Percentiles rank a stretch among this genome's conserved stretches.
These are phyloP conservation scores for Rallus crepitans DNA, from an alignment of 2,797 vertebrate species.

Conservation along the genomic window DNA sequence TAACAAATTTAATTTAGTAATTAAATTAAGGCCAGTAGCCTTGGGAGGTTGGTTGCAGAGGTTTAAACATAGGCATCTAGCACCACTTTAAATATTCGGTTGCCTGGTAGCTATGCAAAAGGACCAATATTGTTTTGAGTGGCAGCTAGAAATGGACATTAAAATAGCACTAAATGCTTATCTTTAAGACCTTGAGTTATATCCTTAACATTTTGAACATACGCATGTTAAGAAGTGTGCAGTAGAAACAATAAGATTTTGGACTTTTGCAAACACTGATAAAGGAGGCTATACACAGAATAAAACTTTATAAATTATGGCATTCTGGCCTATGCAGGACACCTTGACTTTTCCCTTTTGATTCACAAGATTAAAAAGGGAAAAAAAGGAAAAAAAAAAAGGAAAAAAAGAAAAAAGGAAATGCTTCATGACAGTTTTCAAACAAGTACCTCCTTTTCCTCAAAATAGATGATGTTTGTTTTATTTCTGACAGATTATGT, in stretches of 20 bases:
- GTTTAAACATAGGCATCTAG: background rate
- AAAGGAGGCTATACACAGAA: background rate
- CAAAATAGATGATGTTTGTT: background rate
- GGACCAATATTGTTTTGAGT: background rate
- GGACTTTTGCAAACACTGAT: background rate
- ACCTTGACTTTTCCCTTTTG: background rate
- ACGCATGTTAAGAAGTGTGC: background rate
- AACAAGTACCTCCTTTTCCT: background rate
- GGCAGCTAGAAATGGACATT: background rate
- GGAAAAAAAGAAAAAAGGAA: background rate
- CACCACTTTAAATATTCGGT: background rate
- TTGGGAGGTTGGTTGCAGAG: background rate
- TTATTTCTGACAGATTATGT: background rate
- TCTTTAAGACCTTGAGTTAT: background rate
- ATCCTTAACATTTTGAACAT: background rate
- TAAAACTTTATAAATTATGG: background rate
- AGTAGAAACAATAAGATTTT: background rate
- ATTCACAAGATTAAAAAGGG: background rate
- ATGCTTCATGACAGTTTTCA: background rate
- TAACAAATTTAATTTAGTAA: background rate
- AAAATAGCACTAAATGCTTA: background rate
- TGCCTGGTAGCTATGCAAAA: background rate
- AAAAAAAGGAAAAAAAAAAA: background rate
- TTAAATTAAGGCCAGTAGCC: background rate
- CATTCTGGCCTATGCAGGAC: background rate